Percentiles rank a stretch among this genome's conserved stretches.
phyloP scores from a whole-genome alignment of 2,797 vertebrate species.

The Hozukius guyotensis region DNA sequence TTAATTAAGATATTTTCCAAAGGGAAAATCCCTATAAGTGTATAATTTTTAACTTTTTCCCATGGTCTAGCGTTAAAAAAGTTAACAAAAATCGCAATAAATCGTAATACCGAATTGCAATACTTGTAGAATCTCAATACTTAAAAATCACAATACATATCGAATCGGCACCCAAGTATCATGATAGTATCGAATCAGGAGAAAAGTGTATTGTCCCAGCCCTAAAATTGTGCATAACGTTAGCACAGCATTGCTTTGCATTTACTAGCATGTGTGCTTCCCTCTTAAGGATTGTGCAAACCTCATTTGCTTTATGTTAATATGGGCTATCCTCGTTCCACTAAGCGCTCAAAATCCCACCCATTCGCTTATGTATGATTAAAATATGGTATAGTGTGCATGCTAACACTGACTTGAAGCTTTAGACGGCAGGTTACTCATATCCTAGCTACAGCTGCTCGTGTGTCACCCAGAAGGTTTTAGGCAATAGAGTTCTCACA shows the following conservation, averaged over 20 bases:
- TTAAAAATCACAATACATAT: too few species aligned
- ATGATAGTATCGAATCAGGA: too few species aligned
- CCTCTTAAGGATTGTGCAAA: background rate
- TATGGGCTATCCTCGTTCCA: background rate
- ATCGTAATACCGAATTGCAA: too few species aligned
- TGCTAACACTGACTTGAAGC: background rate
- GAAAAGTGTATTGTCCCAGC: too few species aligned
- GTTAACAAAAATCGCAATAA: too few species aligned
- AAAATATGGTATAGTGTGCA: background rate
- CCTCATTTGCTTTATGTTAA: background rate
- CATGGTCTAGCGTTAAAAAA: too few species aligned
- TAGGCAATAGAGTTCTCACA: constrained; percentile 47
- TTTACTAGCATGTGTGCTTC: background rate
- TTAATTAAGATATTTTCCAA: too few species aligned
- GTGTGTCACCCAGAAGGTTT: constrained; percentile 40
- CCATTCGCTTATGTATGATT: constrained; percentile 6
- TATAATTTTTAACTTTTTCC: too few species aligned
- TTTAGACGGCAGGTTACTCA: constrained; percentile 21
- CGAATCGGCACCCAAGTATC: too few species aligned
- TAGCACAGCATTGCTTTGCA: background rate
- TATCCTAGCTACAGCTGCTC: constrained; percentile 1
- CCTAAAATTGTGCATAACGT: background rate
- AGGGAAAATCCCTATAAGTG: too few species aligned
- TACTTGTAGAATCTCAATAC: too few species aligned
- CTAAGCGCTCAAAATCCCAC: background rate